A percentile compares a stretch with the other conserved stretches of the same genome.
These are phyloP conservation scores for Anarrhichthys ocellatus DNA, from an alignment of 2,113 vertebrate genomes.

Conservation along the genomic window DNA sequence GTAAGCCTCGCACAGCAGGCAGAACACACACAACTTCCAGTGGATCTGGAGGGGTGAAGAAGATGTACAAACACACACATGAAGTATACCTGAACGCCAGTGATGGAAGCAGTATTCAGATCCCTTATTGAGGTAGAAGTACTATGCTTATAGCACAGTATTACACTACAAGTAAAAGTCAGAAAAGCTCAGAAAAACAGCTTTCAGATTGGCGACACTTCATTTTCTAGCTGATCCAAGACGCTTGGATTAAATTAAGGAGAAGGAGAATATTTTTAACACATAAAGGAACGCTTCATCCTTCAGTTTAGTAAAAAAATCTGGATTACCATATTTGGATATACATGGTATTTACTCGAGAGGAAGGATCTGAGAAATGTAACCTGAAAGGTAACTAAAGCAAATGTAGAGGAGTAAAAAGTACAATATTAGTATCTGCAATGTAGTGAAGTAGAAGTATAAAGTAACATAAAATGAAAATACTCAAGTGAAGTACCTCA, in stretches of 20 bases:
- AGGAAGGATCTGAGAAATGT: not conserved
- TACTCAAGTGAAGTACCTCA: not conserved
- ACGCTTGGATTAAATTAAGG: not conserved
- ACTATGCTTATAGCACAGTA: not conserved
- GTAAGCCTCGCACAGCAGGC: constrained; percentile 96
- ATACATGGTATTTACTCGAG: too few relatives aligned
- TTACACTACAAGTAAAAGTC: not conserved
- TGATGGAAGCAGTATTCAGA: not conserved
- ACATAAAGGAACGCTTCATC: not conserved
- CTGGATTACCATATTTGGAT: too few relatives aligned
- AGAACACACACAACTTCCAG: constrained; percentile 94
- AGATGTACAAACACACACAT: not conserved
- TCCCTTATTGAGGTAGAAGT: not conserved
- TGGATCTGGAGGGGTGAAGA: constrained; percentile 87
- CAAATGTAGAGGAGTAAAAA: not conserved
- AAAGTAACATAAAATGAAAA: not conserved
- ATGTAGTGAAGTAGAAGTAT: not conserved
- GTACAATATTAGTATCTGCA: not conserved
- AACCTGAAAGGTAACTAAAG: not conserved
- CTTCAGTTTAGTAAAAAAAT: too few relatives aligned
- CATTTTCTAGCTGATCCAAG: not conserved
- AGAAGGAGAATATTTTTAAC: not conserved
- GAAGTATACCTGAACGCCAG: not conserved
- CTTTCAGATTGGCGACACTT: not conserved
- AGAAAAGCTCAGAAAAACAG: not conserved